A percentile compares a stretch with the other conserved stretches of the same genome.
phyloP scores from a whole-genome alignment of 2,797 vertebrate genomes.

The Sebastolobus altivelis region DNA sequence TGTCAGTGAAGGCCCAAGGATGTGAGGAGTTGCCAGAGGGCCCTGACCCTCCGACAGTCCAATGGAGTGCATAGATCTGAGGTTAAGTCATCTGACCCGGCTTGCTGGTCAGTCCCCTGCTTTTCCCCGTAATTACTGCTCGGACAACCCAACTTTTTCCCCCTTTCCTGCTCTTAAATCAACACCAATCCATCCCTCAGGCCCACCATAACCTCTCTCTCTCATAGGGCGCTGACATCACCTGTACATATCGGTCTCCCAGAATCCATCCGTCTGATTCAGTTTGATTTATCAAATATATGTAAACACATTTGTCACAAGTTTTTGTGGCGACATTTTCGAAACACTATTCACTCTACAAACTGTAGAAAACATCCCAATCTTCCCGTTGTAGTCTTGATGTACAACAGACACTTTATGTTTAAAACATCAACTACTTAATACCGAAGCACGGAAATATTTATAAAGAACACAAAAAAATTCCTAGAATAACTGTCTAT shows the following conservation, averaged over 20 bases:
- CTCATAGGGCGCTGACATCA: conserved; percentile 32
- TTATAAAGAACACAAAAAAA: conserved; percentile 13
- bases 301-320: conserved; percentile 21
- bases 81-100: conserved; percentile 88
- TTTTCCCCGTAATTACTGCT: conserved; percentile 83
- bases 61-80: conserved; percentile 86
- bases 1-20: conserved; percentile 55
- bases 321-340: background rate
- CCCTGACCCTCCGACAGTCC: conserved; percentile 79
- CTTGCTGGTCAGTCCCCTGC: conserved; percentile 57
- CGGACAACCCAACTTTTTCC: conserved; percentile 76
- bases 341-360: background rate
- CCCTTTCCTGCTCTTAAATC: conserved; percentile 58
- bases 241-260: conserved; percentile 28
- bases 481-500: background rate
- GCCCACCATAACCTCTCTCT: conserved; percentile 48
- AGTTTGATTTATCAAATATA: conserved; percentile 44
- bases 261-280: conserved; percentile 45
- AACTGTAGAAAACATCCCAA: background rate
- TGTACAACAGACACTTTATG: conserved; percentile 11
- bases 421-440: conserved; percentile 39
- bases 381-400: background rate
- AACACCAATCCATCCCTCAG: conserved; percentile 69
- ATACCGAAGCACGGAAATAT: background rate
- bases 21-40: conserved; percentile 66